phyloP scores from a whole-genome alignment of 2,888 invertebrate species.

The Steinernema scapterisci region DNA sequence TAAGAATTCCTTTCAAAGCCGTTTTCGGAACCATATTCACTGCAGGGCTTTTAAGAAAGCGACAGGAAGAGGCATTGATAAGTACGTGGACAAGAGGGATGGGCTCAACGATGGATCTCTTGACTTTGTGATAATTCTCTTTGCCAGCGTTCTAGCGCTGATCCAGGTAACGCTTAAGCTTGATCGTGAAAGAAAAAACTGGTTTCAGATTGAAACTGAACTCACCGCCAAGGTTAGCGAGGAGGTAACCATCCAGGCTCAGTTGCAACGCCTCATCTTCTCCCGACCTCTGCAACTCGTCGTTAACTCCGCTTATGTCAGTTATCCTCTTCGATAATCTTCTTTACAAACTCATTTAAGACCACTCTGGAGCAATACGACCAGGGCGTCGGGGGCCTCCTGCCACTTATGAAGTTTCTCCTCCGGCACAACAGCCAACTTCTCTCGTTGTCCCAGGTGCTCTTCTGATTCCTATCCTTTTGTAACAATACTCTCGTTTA shows the following conservation, averaged over 20 bases:
- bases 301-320: background rate
- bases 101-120: conserved; percentile 36
- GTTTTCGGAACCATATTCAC: background rate
- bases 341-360: background rate
- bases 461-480: background rate
- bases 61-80: conserved; percentile 36
- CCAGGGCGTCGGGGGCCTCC: conserved; percentile 43
- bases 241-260: conserved; percentile 47
- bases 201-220: conserved; percentile 51
- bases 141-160: conserved; percentile 42
- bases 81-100: conserved; percentile 32
- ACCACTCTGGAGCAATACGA: conserved; percentile 34
- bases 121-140: conserved; percentile 38
- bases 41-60: conserved; percentile 42
- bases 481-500: background rate
- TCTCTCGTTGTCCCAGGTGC: conserved; percentile 39
- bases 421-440: conserved; percentile 46
- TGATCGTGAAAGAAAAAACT: background rate
- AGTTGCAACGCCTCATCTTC: conserved; percentile 46
- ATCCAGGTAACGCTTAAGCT: conserved; percentile 38
- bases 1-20: conserved; percentile 35
- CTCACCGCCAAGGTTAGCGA: conserved; percentile 43
- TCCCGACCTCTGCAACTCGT: conserved; percentile 37
- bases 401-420: conserved; percentile 46
- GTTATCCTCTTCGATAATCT: background rate